phyloP scores from a whole-genome alignment of 53 echinoderm and acorn worm species.

The Henricia sp. region DNA sequence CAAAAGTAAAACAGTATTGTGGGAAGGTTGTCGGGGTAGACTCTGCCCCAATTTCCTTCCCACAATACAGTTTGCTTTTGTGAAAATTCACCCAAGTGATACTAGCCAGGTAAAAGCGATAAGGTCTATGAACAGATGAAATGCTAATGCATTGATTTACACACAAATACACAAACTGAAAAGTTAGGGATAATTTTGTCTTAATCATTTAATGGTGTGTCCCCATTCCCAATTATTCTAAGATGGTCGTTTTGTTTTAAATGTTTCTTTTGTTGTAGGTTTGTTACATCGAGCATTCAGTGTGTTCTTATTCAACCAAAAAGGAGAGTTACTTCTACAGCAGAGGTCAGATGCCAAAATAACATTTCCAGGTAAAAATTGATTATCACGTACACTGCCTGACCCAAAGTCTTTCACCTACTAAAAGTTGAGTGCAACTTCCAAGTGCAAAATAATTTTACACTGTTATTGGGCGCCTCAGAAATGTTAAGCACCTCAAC shows the following conservation, averaged over 20 bases:
- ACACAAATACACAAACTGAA: no score
- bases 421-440: background rate
- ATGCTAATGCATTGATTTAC: no score
- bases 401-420: background rate
- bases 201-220: background rate
- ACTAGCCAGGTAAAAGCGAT: no score
- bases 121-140: no score
- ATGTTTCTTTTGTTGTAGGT: slow-evolving; percentile 54
- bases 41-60: no score
- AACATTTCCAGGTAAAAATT: slow-evolving; percentile 89
- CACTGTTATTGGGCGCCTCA: background rate
- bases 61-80: no score
- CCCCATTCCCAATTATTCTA: background rate
- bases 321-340: slow-evolving; percentile 81
- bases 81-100: no score
- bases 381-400: background rate
- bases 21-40: no score
- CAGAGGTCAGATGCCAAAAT: slow-evolving; percentile 95
- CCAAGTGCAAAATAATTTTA: background rate
- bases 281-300: slow-evolving; percentile 90
- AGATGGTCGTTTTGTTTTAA: background rate
- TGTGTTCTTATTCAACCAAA: slow-evolving; percentile 87
- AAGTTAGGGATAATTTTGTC: no score
- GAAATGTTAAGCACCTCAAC: no score
- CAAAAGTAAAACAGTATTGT: no score